A percentile compares a stretch with the other conserved stretches of the same genome.
Evolutionary conservation across 1,140 invertebrate species (phyloP).

Genomic region (Varroa destructor): DNA sequence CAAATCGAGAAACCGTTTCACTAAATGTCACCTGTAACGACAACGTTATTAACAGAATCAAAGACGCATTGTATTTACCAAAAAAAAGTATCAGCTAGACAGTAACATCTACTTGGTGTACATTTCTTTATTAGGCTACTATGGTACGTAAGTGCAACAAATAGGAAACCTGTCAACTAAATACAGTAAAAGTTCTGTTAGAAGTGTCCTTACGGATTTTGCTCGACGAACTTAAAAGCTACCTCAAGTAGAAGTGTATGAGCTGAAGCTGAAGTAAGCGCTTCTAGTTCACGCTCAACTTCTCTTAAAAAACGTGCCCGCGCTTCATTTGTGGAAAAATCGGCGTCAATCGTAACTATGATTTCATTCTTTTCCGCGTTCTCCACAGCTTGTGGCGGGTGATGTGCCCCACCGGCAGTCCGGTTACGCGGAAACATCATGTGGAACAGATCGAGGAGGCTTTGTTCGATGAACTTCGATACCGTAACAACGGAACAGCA

Average conservation of each 20-base stretch:
- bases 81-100: too few species aligned
- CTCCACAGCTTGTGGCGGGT: neutral
- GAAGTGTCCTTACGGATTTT: too few species aligned
- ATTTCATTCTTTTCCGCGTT: neutral
- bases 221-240: too few species aligned
- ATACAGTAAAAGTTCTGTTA: too few species aligned
- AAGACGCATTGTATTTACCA: too few species aligned
- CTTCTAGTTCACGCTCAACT: neutral
- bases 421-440: constrained; percentile 2
- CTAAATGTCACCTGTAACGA: neutral
- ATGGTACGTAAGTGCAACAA: too few species aligned
- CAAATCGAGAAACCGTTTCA: constrained; percentile 20
- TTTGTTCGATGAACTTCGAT: constrained; percentile 24
- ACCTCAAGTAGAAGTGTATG: neutral
- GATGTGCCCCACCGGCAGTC: neutral
- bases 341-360: constrained; percentile 8
- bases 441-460: constrained; percentile 9
- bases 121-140: too few species aligned
- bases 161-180: too few species aligned
- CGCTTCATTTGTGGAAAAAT: constrained; percentile 1
- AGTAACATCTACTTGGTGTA: too few species aligned
- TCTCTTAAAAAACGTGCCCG: neutral
- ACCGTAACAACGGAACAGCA: constrained; percentile 13
- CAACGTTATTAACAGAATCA: too few species aligned
- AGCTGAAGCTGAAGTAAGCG: neutral